Evolutionary conservation across 1,140 invertebrate species (phyloP), one percentile per base, ranked within the genome.

Genomic region (Theocolax elegans): DNA sequence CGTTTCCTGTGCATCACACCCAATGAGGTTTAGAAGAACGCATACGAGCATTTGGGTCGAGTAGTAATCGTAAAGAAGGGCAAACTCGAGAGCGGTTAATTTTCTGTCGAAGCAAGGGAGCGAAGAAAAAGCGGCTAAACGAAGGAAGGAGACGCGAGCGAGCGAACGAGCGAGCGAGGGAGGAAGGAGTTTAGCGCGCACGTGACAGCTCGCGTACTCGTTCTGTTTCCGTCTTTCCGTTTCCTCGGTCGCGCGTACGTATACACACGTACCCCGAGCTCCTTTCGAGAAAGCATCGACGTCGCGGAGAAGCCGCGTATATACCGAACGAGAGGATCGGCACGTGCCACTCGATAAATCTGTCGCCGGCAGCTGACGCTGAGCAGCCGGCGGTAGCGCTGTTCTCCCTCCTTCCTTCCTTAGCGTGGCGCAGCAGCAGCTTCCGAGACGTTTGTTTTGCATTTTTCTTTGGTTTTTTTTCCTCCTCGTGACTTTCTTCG

Each of bases 321-420:
- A 19, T 35, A 17, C n/a, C 48, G 63, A 59, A 63, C 35, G 23
- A 35, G 40, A 76, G 78, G 78, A 85, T 86, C 81, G 84, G 83
- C 84, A 85, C 84, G 83, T 84, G 84, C 84, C 84, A 80, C 78
- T 81, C 84, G 83, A 86, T 86, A 86, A 86, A 86, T 86, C 84
- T 85, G 83, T 85, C 84, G 81, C 80, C 84, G 80, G 82, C 85
- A 86, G 85, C 83, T 84, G 84, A 83, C 80, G 79, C 72, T 77
- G 48, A 62, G 77, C 80, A 82, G 82, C 82, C 80, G 82, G 79
- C 80, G 65, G 35, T 35, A 46, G 10, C 31, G 65, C 58, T 42
- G 23, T 46, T 23, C 51, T 21, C 62, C 7, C 49, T 15, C 46
- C 25, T 15, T 29, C 12, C 17, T 4, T 9, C 3, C 53, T 17